Percentiles rank a stretch among this genome's conserved stretches.
Conservation (phyloP, 2,113 vertebrate genomes). For the Oncorhynchus mykiss region DNA sequence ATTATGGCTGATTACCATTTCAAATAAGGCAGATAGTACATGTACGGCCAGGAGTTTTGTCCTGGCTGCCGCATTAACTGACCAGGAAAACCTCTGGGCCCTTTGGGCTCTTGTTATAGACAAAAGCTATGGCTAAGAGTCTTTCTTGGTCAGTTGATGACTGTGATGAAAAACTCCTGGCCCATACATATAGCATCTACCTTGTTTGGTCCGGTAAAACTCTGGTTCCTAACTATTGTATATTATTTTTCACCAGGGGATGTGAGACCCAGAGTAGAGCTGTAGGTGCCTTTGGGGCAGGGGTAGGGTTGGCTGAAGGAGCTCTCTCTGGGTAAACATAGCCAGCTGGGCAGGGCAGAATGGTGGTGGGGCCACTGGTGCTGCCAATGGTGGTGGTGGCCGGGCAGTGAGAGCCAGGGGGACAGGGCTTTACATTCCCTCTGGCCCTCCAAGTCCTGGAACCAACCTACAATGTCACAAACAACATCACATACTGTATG, state of each 20-base stretch:
- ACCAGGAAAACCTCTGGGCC: no score
- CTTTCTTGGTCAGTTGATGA: no score
- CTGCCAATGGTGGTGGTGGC: conserved; percentile 36
- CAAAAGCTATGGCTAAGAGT: no score
- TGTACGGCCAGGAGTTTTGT: neutral
- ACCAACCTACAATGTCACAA: conserved; percentile 65
- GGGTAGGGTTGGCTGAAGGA: conserved; percentile 51
- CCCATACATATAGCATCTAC: no score
- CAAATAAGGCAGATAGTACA: neutral
- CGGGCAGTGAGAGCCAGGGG: conserved; percentile 72
- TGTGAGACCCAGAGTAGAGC: conserved; percentile 60
- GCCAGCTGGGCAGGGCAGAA: conserved; percentile 71
- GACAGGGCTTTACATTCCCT: conserved; percentile 74
- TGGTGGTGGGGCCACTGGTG: conserved; percentile 52
- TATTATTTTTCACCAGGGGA: conserved; percentile 58
- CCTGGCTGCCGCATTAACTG: no score
- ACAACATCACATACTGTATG: conserved; percentile 1
- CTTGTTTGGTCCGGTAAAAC: no score
- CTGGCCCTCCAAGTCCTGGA: conserved; percentile 73
- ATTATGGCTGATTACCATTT: neutral
- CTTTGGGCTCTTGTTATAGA: no score
- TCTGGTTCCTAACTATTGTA: no score
- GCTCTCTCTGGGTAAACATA: conserved; percentile 65
- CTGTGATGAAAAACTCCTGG: no score
- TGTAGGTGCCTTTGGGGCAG: conserved; percentile 78